Evolutionary conservation across 2,113 vertebrate genomes (phyloP).

Genomic region (Epinephelus moara): DNA sequence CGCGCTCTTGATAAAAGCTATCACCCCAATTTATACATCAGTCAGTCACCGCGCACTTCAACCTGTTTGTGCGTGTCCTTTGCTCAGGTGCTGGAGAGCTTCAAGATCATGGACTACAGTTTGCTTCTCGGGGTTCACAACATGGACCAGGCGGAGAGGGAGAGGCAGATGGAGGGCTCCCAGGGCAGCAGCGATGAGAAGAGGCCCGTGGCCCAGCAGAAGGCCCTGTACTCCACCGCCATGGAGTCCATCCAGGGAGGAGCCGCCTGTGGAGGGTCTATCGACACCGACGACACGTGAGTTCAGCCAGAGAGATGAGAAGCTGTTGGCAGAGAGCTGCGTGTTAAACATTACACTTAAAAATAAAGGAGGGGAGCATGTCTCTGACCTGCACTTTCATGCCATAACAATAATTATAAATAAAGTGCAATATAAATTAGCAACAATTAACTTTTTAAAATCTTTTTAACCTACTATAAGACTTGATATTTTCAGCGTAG

Average conservation of each 20-base stretch:
- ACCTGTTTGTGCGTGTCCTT: background rate
- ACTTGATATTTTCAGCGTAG: background rate
- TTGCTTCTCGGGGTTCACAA: slow-evolving; percentile 97
- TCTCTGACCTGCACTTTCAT: background rate
- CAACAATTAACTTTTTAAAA: background rate
- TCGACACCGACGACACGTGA: slow-evolving; percentile 97
- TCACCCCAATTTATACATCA: background rate
- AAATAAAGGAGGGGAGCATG: background rate
- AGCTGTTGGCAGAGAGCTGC: background rate
- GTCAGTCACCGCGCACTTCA: background rate
- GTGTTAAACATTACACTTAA: background rate
- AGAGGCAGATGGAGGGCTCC: slow-evolving; percentile 91
- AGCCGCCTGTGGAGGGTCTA: slow-evolving; percentile 91
- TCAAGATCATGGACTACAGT: slow-evolving; percentile 99
- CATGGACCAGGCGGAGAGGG: slow-evolving; percentile 94
- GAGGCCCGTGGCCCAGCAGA: slow-evolving; percentile 95
- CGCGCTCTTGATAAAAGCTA: slow-evolving; percentile 19
- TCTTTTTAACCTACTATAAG: background rate
- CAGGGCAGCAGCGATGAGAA: slow-evolving; percentile 91
- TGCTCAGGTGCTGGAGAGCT: slow-evolving; percentile 95
- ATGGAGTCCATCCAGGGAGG: slow-evolving; percentile 99
- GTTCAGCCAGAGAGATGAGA: slow-evolving; percentile 19
- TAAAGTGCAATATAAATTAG: too few relatives aligned
- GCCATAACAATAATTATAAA: background rate
- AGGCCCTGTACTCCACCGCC: slow-evolving; percentile 97